A percentile compares a stretch with the other conserved stretches of the same genome.
Conservation (phyloP, 2,797 vertebrate species). For the Coreius guichenoti region DNA sequence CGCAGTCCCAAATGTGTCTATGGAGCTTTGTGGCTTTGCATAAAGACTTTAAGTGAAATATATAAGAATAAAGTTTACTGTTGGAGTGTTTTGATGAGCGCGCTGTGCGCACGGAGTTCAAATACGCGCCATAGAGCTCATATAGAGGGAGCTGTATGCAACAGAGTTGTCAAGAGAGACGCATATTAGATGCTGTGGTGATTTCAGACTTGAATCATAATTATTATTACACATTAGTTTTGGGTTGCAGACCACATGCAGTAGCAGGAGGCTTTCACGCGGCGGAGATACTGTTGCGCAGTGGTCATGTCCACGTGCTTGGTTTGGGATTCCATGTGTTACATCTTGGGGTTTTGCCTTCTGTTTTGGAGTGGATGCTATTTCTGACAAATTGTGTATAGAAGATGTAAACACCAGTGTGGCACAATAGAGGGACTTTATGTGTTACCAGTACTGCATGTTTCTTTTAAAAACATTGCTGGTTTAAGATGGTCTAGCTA, state of each 20-base stretch:
- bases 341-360: not conserved
- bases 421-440: not conserved
- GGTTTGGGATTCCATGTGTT: not conserved
- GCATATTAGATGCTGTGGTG: not conserved
- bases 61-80: not conserved
- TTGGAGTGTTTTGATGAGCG: conserved; percentile 16
- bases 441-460: not conserved
- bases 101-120: not conserved
- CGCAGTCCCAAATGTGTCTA: not conserved
- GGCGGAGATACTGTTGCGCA: not conserved
- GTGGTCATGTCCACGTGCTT: not conserved
- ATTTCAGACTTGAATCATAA: not conserved
- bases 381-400: not conserved
- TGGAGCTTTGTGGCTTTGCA: not conserved
- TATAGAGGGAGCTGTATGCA: not conserved
- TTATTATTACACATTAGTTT: not conserved
- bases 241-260: not conserved
- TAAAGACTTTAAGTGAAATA: not conserved
- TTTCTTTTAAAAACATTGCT: not conserved
- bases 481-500: not conserved
- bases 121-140: conserved; percentile 22
- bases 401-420: not conserved
- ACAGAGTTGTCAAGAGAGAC: not conserved
- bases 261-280: not conserved
- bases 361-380: not conserved